Evolutionary conservation across 2,888 invertebrate species (phyloP).

Genomic region (Meteorus colon): DNA sequence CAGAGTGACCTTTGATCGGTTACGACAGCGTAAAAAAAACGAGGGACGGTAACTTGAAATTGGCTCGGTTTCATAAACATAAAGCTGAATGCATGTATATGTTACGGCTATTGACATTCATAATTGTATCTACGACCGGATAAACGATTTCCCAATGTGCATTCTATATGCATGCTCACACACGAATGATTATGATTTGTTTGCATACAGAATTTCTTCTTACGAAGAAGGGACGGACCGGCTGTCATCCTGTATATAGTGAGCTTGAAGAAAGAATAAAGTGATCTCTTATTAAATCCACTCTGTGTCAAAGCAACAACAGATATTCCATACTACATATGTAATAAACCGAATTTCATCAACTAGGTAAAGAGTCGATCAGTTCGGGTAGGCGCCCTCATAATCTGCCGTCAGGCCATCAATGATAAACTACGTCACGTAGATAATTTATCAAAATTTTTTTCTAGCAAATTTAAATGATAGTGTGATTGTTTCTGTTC

Average conservation of each 20-base stretch:
- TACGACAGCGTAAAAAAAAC: conserved; percentile 57
- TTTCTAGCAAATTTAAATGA: too few species aligned
- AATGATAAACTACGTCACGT: conserved; percentile 7
- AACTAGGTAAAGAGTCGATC: background rate
- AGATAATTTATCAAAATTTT: conserved; percentile 8
- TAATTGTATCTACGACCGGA: background rate
- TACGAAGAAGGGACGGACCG: too few species aligned
- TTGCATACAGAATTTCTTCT: too few species aligned
- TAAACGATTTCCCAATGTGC: background rate
- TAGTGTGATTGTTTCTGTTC: too few species aligned
- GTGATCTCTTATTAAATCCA: background rate
- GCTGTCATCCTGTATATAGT: too few species aligned
- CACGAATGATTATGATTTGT: too few species aligned
- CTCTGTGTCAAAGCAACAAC: background rate
- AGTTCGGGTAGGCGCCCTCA: background rate
- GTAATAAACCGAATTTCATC: background rate
- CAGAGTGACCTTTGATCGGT: conserved; percentile 21
- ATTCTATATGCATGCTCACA: background rate
- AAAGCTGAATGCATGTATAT: background rate
- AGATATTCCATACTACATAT: background rate
- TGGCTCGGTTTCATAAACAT: conserved; percentile 68
- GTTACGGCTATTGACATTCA: background rate
- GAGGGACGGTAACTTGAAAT: conserved; percentile 70
- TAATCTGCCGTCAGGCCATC: background rate
- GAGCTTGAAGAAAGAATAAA: too few species aligned